Percentiles rank a stretch among this genome's conserved stretches.
phyloP scores from a whole-genome alignment of 2,888 invertebrate genomes.

The Cephus spinipes region DNA sequence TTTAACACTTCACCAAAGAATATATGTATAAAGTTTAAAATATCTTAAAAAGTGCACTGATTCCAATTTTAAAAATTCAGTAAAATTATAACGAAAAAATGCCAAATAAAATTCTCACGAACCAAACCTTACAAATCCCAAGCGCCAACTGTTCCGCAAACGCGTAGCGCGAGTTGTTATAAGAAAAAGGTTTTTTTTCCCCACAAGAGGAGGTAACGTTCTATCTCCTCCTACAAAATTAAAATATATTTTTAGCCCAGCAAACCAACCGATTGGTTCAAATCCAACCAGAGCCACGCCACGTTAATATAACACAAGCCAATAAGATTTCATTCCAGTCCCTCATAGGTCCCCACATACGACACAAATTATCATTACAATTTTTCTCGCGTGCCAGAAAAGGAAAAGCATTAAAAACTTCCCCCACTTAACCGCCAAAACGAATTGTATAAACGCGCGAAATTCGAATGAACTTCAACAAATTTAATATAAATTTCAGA shows the following conservation, averaged over 20 bases:
- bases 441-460: background rate
- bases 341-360: background rate
- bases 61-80: background rate
- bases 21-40: background rate
- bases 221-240: slow-evolving; percentile 58
- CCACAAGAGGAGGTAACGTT: slow-evolving; percentile 39
- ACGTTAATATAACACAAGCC: slow-evolving; percentile 40
- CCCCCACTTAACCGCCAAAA: background rate
- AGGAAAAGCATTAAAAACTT: background rate
- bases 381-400: background rate
- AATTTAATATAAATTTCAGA: background rate
- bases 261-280: slow-evolving; percentile 49
- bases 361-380: background rate
- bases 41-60: background rate
- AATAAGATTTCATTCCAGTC: slow-evolving; percentile 30
- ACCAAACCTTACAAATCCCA: slow-evolving; percentile 14
- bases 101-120: background rate
- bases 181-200: slow-evolving; percentile 11
- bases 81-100: background rate
- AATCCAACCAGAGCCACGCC: slow-evolving; percentile 50
- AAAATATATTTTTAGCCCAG: slow-evolving; percentile 56
- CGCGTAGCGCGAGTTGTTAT: slow-evolving; percentile 8
- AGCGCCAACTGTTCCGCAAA: slow-evolving; percentile 34
- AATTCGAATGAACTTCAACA: background rate
- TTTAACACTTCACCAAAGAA: background rate